Percentiles rank a stretch among this genome's conserved stretches.
Conservation (phyloP, 30 jellyfish, hydroid and myxozoan species). For the Cassiopea xamachana region DNA sequence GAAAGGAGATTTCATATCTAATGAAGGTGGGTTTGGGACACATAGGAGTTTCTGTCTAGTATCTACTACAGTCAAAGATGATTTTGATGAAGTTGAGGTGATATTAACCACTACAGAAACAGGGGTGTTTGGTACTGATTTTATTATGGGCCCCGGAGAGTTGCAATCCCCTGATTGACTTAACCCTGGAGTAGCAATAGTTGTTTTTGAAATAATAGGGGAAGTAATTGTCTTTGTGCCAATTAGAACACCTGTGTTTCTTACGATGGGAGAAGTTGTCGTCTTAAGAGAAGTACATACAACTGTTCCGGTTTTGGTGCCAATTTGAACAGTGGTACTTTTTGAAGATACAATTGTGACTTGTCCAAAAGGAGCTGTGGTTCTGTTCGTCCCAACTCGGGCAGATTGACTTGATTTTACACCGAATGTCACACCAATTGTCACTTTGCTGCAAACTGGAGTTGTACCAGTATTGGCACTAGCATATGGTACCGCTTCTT, state of each 20-base stretch:
- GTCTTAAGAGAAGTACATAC: constrained; percentile 4
- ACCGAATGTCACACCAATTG: neutral
- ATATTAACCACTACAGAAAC: neutral
- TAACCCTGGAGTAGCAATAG: neutral
- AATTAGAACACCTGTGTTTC: neutral
- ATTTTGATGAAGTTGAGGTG: neutral
- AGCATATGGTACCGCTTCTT: neutral
- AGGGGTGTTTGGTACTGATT: neutral
- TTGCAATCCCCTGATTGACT: neutral
- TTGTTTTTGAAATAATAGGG: neutral
- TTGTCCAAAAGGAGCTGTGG: neutral
- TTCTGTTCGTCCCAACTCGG: neutral
- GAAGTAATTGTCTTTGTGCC: neutral
- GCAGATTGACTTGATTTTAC: neutral
- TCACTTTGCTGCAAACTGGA: neutral
- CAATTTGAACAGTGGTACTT: neutral
- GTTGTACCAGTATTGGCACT: neutral
- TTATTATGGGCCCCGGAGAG: neutral
- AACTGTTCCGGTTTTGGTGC: constrained; percentile 1
- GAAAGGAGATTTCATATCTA: constrained; percentile 76
- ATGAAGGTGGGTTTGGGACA: constrained; percentile 67
- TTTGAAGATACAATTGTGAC: neutral
- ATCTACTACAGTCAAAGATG: neutral
- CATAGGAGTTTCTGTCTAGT: constrained; percentile 55
- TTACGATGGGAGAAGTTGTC: neutral